Conservation (phyloP, 2,113 vertebrate species). For the Lonchura striata region DNA sequence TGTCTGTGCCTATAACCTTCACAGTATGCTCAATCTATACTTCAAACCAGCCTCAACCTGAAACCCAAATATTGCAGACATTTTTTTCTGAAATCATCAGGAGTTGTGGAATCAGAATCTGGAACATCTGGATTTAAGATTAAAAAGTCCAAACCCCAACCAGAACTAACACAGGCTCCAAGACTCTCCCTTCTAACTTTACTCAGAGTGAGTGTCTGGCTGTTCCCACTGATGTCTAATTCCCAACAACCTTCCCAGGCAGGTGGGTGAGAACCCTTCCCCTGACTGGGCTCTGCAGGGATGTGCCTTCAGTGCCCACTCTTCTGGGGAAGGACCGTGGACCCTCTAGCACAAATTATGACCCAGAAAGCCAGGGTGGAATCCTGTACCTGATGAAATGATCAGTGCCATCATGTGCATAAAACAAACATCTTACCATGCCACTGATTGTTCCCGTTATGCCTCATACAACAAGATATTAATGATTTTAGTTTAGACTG, state of each 20-base stretch:
- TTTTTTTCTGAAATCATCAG: background rate
- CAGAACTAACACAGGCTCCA: background rate
- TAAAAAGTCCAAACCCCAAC: background rate
- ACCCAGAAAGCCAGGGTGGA: background rate
- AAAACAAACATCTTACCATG: background rate
- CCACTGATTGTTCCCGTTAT: background rate
- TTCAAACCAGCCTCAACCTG: background rate
- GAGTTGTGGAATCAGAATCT: background rate
- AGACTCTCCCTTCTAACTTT: background rate
- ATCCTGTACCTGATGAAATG: background rate
- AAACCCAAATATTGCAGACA: background rate
- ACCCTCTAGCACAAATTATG: background rate
- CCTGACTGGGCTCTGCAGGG: background rate
- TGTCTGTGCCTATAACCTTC: constrained; percentile 14
- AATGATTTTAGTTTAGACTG: background rate
- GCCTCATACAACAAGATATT: background rate
- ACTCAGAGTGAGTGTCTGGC: background rate
- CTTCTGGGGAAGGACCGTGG: background rate
- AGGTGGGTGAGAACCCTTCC: background rate
- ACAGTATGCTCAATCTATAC: background rate
- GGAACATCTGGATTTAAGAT: background rate
- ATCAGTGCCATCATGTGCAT: background rate
- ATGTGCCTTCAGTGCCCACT: background rate
- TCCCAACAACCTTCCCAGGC: background rate
- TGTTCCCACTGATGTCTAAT: background rate